Conservation (phyloP, 1,140 invertebrate genomes). For the Drosophila kurseongensis region DNA sequence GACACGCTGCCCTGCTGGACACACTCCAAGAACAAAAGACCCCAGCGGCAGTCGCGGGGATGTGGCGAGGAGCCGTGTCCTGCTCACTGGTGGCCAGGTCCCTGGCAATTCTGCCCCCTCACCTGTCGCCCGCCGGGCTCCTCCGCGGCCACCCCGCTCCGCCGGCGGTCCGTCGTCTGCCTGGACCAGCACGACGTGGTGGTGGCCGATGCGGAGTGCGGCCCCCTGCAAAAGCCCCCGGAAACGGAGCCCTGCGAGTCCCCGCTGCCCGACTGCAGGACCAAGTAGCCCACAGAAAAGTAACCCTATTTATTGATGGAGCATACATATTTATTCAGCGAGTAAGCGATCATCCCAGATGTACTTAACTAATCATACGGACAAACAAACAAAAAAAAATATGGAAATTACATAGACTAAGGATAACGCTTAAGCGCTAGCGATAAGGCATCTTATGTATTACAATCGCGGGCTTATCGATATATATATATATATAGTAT, state of each 20-base stretch:
- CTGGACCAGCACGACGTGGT: conserved; percentile 89
- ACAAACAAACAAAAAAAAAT: conserved; percentile 8
- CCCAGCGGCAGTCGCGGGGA: conserved; percentile 86
- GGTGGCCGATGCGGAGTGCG: conserved; percentile 89
- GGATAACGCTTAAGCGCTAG: conserved; percentile 10
- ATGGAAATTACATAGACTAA: conserved; percentile 9
- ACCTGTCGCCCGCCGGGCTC: conserved; percentile 86
- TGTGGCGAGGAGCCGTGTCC: conserved; percentile 91
- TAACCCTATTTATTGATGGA: conserved; percentile 36
- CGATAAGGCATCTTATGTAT: conserved; percentile 14
- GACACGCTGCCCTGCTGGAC: conserved; percentile 89
- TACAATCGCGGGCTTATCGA: conserved; percentile 23
- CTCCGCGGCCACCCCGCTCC: conserved; percentile 85
- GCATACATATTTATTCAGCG: conserved; percentile 45
- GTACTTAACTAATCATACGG: conserved; percentile 28
- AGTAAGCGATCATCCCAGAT: conserved; percentile 29
- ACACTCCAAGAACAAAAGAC: conserved; percentile 86
- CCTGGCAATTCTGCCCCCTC: conserved; percentile 92
- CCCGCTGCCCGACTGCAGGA: conserved; percentile 86
- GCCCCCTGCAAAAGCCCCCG: conserved; percentile 86
- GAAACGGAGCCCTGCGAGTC: conserved; percentile 88
- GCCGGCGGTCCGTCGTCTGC: conserved; percentile 90
- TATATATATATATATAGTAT: conserved; percentile 3
- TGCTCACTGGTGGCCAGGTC: conserved; percentile 92
- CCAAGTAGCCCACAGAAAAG: not conserved